Evolutionary conservation across 1,140 invertebrate species (phyloP), one percentile per base, ranked within the genome.

Genomic region (Dryas iulia): DNA sequence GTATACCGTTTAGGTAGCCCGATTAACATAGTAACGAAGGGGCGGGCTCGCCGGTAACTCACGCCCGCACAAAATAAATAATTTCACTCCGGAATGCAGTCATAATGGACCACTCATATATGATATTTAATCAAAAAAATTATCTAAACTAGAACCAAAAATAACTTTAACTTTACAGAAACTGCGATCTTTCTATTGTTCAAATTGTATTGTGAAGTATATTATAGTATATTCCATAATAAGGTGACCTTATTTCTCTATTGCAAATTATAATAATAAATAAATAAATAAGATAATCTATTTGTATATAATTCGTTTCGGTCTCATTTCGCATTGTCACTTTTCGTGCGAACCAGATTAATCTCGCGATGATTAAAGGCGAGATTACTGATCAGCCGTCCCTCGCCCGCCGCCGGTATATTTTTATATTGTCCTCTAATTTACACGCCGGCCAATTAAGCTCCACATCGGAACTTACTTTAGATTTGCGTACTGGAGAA

Each of bases 11-110:
- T 78, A 80, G 82, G 84, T 85, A 82, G 79, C 81, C 61, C 76
- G 76, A 90, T 90, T 90, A 90, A 78, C 82, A 85, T 90, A 84
- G 87, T 90, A 90, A 90, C 86, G 87, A 90, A 90, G 85, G 82
- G 87, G 87, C 86, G 87, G 76, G 80, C 56, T 78, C 59, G 68
- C 65, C 84, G 76, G 85, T 87, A 86, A 87, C 87, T 88, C 83
- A 88, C 86, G 82, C 86, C 87, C 76, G 79, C 72, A 84, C 79
- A 85, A 89, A 86, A 89, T 87, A 90, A 88, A 90, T 87, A 86
- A 88, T 83, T 85, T 81, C 72, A 72, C 73, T 62, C 58, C 47
- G 82, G 86, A 90, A 90, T 90, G 86, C 66, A 66, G 58, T 39
- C 64, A 70, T 83, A 84, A 84, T 84, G 74, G 76, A 69, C 76